Evolutionary conservation across 2,888 invertebrate genomes (phyloP), one percentile per base, ranked within the genome.

Genomic region (Autographa gamma): DNA sequence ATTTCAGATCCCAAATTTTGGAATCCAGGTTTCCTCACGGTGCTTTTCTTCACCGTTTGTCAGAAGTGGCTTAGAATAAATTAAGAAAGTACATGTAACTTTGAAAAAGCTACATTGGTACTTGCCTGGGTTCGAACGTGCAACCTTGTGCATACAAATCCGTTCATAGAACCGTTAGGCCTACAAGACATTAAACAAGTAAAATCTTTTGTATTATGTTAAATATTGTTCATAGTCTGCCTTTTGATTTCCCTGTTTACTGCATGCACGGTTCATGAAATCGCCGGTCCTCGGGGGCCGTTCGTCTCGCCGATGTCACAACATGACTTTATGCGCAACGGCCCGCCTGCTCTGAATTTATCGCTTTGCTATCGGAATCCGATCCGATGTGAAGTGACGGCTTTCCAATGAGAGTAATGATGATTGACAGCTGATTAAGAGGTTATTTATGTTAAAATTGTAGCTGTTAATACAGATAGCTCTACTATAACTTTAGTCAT

Each of bases 271-370:
- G 71, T 82, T 86, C 89, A 88, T 89, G 86, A 87, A 89, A 82
- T 85, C 83, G 61, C 69, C 67, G 60, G 63, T 82, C 77, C 81
- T 65, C 32, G 61, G 75, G 76, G 67, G 77, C 73, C 71, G 34
- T 81, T 75, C 81, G 76, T 82, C 79, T 82, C 80, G 82, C 80
- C 82, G 83, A 83, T 85, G 89, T 90, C 89, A 86, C 88, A 86
- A 90, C 89, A 86, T 76, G 77, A 83, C 74, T 79, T 81, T 83
- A 82, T 78, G 78, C 79, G 66, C 70, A 75, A 58, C 72, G 73
- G 74, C 81, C 76, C 68, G 71, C 72, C 71, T 63, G 32, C 61
- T 69, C 77, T 38, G 72, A 84, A 84, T 87, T 85, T 85, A 86
- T 86, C 66, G 80, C 70, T 62, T 63, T 52, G 25, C 59, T 63